Conservation (phyloP, 2,113 vertebrate genomes). For the Neoarius graeffei region DNA sequence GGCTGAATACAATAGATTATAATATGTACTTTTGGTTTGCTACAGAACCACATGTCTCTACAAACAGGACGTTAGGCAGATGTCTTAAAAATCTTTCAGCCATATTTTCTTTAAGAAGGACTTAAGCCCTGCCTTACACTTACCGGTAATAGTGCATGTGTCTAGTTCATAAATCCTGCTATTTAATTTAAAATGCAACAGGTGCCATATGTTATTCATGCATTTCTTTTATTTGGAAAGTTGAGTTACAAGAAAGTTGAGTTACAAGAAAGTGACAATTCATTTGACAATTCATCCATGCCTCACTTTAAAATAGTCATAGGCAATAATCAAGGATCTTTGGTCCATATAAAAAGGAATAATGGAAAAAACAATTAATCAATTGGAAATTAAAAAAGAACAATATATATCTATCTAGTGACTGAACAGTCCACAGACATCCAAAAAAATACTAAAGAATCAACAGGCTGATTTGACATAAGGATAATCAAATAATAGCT, state of each 20-base stretch:
- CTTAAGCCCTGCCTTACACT: background rate
- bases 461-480: background rate
- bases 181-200: constrained; percentile 10
- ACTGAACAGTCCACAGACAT: background rate
- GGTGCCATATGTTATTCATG: constrained; percentile 2
- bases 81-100: background rate
- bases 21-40: background rate
- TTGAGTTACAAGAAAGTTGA: background rate
- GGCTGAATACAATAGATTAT: background rate
- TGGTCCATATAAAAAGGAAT: background rate
- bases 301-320: background rate
- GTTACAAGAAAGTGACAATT: background rate
- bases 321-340: background rate
- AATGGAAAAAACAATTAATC: background rate
- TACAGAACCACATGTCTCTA: background rate
- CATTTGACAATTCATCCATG: background rate
- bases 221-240: background rate
- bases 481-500: background rate
- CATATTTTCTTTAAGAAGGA: background rate
- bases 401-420: background rate
- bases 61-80: background rate
- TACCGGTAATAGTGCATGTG: background rate
- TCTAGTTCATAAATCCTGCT: background rate
- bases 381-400: background rate
- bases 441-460: background rate